Percentiles rank a stretch among this genome's conserved stretches.
Conservation (phyloP, 2,888 invertebrate genomes). For the Bedellia somnulentella region DNA sequence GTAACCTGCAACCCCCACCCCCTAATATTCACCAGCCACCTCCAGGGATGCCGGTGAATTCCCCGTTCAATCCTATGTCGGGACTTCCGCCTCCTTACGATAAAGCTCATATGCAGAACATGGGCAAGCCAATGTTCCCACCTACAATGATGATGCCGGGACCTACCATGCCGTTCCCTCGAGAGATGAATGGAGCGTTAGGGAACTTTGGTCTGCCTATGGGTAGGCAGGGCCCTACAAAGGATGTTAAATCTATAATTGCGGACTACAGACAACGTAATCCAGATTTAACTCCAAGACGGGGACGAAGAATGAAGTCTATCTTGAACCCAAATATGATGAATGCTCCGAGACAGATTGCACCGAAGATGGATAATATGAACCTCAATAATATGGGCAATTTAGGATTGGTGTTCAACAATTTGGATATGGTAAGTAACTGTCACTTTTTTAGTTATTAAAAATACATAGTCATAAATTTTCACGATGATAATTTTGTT, state of each 20-base stretch:
- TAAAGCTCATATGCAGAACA: constrained; percentile 37
- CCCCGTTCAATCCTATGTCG: constrained; percentile 40
- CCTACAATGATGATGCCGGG: constrained; percentile 46
- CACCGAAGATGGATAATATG: constrained; percentile 37
- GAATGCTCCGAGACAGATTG: constrained; percentile 40
- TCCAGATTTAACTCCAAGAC: constrained; percentile 71
- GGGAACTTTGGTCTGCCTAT: constrained; percentile 49
- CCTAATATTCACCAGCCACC: constrained; percentile 10
- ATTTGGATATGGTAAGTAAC: constrained; percentile 55
- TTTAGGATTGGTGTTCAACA: constrained; percentile 47
- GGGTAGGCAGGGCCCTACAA: constrained; percentile 75
- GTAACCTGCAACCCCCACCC: not conserved
- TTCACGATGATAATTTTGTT: too few species aligned
- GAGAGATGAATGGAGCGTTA: constrained; percentile 62
- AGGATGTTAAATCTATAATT: constrained; percentile 81
- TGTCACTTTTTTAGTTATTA: not conserved
- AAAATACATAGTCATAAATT: too few species aligned
- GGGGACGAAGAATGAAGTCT: constrained; percentile 66
- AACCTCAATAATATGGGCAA: constrained; percentile 20
- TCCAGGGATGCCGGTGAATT: constrained; percentile 32
- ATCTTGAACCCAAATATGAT: constrained; percentile 48
- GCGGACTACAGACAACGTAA: constrained; percentile 78
- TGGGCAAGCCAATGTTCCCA: constrained; percentile 45
- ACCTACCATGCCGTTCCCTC: constrained; percentile 31
- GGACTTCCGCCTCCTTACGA: constrained; percentile 49